Percentiles rank a stretch among this genome's conserved stretches.
These are phyloP conservation scores for Hirtodrosophila confusa DNA, from an alignment of 2,888 invertebrate species.

Conservation along the genomic window DNA sequence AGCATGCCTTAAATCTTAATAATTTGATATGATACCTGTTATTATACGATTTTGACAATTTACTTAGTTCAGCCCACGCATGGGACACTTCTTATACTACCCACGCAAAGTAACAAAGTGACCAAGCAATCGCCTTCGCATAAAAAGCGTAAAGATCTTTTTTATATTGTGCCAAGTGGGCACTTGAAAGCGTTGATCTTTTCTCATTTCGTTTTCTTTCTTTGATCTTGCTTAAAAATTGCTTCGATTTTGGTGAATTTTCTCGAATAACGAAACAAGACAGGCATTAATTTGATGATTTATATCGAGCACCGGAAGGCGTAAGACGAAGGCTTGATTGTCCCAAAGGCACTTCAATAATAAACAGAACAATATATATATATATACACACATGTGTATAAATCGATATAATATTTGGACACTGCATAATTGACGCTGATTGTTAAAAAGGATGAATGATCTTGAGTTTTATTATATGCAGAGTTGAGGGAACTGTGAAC, in stretches of 20 bases:
- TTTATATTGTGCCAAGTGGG: conserved; percentile 74
- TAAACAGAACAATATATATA: conserved; percentile 11
- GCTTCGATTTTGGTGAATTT: conserved; percentile 75
- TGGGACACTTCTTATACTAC: conserved; percentile 35
- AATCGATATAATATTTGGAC: conserved; percentile 45
- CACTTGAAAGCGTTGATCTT: conserved; percentile 75
- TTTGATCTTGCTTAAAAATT: conserved; percentile 44
- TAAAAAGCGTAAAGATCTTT: conserved; percentile 54
- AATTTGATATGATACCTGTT: not conserved
- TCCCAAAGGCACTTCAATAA: conserved; percentile 35
- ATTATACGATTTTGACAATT: not conserved
- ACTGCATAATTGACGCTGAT: conserved; percentile 72
- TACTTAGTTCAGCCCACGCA: conserved; percentile 10
- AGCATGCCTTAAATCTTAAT: too few relatives aligned
- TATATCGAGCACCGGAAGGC: conserved; percentile 75
- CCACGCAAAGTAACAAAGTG: conserved; percentile 23
- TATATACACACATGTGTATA: conserved; percentile 9
- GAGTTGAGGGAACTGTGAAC: conserved; percentile 55
- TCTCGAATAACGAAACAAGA: conserved; percentile 52
- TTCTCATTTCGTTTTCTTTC: conserved; percentile 68
- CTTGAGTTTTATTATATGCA: conserved; percentile 38
- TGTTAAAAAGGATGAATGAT: conserved; percentile 55
- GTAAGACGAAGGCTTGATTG: conserved; percentile 62
- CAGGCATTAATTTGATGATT: conserved; percentile 73
- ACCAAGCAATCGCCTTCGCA: conserved; percentile 41